A percentile compares a stretch with the other conserved stretches of the same genome.
These are phyloP conservation scores for Drosophila sp. DNA, from an alignment of 1,140 invertebrate species.

Conservation along the genomic window DNA sequence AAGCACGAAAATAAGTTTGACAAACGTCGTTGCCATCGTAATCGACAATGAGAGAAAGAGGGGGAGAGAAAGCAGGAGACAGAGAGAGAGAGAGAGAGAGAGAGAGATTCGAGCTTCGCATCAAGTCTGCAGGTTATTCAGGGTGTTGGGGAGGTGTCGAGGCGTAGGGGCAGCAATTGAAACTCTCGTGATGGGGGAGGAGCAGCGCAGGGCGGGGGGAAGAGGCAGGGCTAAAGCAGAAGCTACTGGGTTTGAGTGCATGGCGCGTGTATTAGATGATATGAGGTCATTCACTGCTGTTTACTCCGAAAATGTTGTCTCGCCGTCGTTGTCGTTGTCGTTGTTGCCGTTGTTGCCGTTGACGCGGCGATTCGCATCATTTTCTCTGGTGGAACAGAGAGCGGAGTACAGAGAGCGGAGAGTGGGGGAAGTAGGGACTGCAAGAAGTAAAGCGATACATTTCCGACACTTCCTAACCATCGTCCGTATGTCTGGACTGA, in stretches of 20 bases:
- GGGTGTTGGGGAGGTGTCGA: not conserved
- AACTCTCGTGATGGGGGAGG: no score
- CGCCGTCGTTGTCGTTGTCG: constrained; percentile 45
- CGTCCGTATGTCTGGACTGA: constrained; percentile 57
- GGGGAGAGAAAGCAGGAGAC: constrained; percentile 22
- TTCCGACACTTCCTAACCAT: constrained; percentile 78
- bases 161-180: not conserved
- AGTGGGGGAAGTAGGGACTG: constrained; percentile 16
- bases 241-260: constrained; percentile 63
- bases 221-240: not conserved
- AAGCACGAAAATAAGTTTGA: constrained; percentile 58
- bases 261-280: constrained; percentile 83
- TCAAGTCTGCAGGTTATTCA: constrained; percentile 71
- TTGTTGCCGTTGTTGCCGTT: constrained; percentile 44
- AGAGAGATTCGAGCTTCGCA: not conserved
- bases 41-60: constrained; percentile 23
- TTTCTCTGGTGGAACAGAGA: constrained; percentile 15
- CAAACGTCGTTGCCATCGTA: constrained; percentile 60
- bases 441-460: constrained; percentile 69
- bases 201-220: not conserved
- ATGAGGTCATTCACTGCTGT: constrained; percentile 84
- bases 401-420: not conserved
- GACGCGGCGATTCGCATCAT: constrained; percentile 56
- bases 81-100: constrained; percentile 29
- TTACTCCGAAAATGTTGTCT: constrained; percentile 78